Percentiles rank a stretch among this genome's conserved stretches.
These are phyloP conservation scores for Eristalis pertinax DNA, from an alignment of 2,888 invertebrate species.

Conservation along the genomic window DNA sequence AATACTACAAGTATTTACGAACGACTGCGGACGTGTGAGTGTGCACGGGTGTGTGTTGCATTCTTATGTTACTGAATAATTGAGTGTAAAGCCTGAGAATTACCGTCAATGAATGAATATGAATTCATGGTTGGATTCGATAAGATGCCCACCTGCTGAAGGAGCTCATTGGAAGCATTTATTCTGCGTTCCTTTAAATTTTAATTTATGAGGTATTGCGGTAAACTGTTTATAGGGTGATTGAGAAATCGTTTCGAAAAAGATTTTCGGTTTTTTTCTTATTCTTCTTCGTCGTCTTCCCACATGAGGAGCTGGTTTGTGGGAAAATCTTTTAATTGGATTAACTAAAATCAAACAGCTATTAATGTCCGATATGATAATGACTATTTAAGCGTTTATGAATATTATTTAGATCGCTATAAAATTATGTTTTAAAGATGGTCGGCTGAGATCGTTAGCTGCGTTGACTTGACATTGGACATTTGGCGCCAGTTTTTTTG, in stretches of 20 bases:
- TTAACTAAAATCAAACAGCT: not conserved
- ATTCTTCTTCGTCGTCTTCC: not conserved
- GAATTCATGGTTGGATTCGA: slow-evolving; percentile 21
- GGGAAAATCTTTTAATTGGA: too few species aligned
- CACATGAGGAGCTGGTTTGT: not conserved
- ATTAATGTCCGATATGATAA: not conserved
- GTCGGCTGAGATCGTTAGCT: not conserved
- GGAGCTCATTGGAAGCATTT: slow-evolving; percentile 12
- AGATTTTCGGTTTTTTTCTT: not conserved
- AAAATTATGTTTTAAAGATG: not conserved
- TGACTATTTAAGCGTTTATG: not conserved
- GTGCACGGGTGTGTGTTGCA: too few species aligned
- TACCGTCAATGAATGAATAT: slow-evolving; percentile 47
- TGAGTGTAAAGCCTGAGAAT: slow-evolving; percentile 24
- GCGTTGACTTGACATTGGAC: not conserved
- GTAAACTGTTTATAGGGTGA: slow-evolving; percentile 14
- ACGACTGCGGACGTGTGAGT: too few species aligned
- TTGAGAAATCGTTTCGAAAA: not conserved
- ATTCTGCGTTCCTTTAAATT: not conserved
- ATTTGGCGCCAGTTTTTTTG: not conserved
- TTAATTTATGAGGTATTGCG: not conserved
- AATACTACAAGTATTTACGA: too few species aligned
- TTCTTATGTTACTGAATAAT: slow-evolving; percentile 1
- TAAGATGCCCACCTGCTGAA: slow-evolving; percentile 25
- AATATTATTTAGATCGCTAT: not conserved